Base-by-base conservation (phyloP, 2,888 invertebrate species). In the Orchesella flavescens region DNA sequence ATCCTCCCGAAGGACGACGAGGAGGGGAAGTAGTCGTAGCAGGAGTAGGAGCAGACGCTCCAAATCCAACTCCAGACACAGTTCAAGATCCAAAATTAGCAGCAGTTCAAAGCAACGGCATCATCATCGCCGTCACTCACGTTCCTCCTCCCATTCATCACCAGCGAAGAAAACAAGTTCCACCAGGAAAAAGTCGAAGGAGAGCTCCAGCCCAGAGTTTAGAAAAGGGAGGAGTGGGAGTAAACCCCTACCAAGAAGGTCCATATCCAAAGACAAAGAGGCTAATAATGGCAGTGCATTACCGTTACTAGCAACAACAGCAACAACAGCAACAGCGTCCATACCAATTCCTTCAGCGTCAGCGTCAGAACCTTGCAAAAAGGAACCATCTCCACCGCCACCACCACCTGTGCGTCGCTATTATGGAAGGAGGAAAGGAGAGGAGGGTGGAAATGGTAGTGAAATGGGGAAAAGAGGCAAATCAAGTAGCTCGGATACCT, bases 401-500 rank as follows among this genome's bases (percentile, higher is more conserved):
- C 85, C 86, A 9, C 89, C 89, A 57, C 89, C 89, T n/a, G 78
- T 88, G 9, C 88, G 87, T 53, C 81, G 88, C 1, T 89, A 89
- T 72, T 89, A 89, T 76, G 83, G 86, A 74, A 75, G 85, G 73
- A 73, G 86, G 85, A 43, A 86, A 85, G 7, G 85, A 88, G 10
- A 53, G 13, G 9, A 13, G 7, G 34, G 34, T 34, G 34, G 34
- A 34, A 34, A n/a, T n/a, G n/a, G 34, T 34, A 34, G 34, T 34
- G 7, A 34, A 34, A 34, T 2, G 34, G 15, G 9, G 46, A 46
- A 19, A 43, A 23, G 34, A 13, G 9, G 46, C 24, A 19, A 43
- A 23, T 84, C 84, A n/a, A 69, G 21, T 34, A 72, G 63, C 10
- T 81, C 81, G 0, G 78, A 73, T 10, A 23, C 75, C 46, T 44